phyloP scores from a whole-genome alignment of 2,797 vertebrate genomes.

The Gymnoscopelus microlampas region DNA sequence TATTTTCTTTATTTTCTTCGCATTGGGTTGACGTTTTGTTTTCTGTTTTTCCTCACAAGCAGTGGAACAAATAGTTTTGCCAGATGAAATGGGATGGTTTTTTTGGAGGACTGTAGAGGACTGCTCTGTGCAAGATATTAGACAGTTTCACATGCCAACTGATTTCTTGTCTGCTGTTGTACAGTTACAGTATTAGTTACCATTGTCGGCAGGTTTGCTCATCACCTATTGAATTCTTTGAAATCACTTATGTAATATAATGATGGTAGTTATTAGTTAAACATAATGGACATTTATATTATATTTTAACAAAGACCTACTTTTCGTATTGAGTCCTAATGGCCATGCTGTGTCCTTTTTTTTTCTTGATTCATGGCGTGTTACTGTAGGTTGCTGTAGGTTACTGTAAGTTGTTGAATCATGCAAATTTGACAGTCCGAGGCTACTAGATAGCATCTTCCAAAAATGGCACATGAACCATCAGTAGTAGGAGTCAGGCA shows the following conservation, averaged over 20 bases:
- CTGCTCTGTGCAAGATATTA: constrained; percentile 16
- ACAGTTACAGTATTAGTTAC: background rate
- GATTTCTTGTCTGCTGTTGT: background rate
- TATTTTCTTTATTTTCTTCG: constrained; percentile 31
- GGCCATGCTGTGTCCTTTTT: background rate
- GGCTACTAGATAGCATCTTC: constrained; percentile 1
- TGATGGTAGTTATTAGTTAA: background rate
- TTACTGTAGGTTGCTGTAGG: constrained; percentile 12
- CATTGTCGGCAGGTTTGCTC: background rate
- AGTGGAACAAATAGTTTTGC: constrained; percentile 42
- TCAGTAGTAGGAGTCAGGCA: background rate
- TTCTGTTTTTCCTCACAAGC: constrained; percentile 23
- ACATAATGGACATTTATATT: background rate
- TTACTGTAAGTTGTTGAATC: background rate
- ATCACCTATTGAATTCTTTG: background rate
- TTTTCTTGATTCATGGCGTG: background rate
- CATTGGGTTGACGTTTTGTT: background rate
- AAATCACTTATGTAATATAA: background rate
- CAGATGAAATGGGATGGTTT: constrained; percentile 25
- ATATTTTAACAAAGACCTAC: background rate
- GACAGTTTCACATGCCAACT: constrained; percentile 5
- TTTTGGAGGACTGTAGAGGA: background rate
- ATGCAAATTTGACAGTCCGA: background rate
- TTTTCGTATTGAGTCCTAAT: too few species aligned
- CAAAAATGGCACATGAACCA: background rate